A percentile compares a stretch with the other conserved stretches of the same genome.
Conservation (phyloP, 2,888 invertebrate species). For the Clostera curtula region DNA sequence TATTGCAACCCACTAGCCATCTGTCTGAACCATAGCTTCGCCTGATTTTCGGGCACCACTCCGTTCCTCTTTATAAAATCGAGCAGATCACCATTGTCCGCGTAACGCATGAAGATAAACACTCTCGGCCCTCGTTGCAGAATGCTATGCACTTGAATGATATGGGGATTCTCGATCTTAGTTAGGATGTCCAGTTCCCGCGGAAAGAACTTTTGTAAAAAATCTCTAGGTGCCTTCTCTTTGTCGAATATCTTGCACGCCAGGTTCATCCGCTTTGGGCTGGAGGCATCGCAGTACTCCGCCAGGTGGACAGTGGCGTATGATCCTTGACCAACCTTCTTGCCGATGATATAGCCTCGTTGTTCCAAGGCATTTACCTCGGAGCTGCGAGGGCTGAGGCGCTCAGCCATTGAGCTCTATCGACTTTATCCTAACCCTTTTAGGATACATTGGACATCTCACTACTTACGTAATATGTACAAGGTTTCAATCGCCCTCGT, state of each 20-base stretch:
- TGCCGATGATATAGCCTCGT: constrained; percentile 87
- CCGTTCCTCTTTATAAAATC: constrained; percentile 88
- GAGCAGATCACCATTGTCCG: constrained; percentile 91
- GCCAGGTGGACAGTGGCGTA: constrained; percentile 93
- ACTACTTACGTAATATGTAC: constrained; percentile 59
- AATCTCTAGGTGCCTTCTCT: constrained; percentile 90
- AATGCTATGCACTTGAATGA: constrained; percentile 92
- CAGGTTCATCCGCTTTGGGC: constrained; percentile 82
- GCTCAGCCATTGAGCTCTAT: constrained; percentile 80
- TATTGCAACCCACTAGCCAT: constrained; percentile 89
- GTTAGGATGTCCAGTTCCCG: constrained; percentile 93
- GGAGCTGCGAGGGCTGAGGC: constrained; percentile 85
- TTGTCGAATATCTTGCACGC: constrained; percentile 95
- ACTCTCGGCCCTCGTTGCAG: constrained; percentile 87
- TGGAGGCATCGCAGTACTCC: constrained; percentile 83
- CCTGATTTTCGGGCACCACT: constrained; percentile 84
- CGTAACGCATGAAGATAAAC: constrained; percentile 93
- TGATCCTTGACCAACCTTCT: constrained; percentile 93
- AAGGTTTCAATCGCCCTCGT: constrained; percentile 55
- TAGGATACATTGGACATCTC: constrained; percentile 75
- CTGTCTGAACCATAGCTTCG: constrained; percentile 89
- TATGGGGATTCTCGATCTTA: constrained; percentile 91
- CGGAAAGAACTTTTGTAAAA: constrained; percentile 94
- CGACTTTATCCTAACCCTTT: constrained; percentile 72
- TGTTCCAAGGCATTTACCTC: constrained; percentile 90